These are phyloP conservation scores for Mustelus asterias DNA, from an alignment of 2,113 vertebrate species.

Conservation along the genomic window DNA sequence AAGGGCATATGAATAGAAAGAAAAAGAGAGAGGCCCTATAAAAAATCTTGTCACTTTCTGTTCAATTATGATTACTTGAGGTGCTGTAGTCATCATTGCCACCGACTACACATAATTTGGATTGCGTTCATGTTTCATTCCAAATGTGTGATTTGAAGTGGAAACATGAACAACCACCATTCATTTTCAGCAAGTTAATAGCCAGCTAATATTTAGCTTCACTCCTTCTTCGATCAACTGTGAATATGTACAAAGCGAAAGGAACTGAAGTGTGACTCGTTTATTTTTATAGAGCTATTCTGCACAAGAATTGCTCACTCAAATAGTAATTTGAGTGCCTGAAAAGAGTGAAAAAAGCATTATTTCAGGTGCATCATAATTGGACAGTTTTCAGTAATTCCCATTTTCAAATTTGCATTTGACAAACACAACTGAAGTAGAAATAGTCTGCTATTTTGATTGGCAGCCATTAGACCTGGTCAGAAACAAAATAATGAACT, in stretches of 20 bases:
- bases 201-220: background rate
- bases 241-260: background rate
- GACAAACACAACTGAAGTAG: background rate
- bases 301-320: background rate
- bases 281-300: background rate
- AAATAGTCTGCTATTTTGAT: background rate
- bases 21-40: background rate
- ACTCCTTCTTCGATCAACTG: background rate
- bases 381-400: background rate
- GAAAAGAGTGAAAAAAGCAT: background rate
- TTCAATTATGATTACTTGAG: background rate
- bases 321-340: background rate
- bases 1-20: background rate
- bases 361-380: background rate
- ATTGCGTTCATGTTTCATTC: background rate
- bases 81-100: background rate
- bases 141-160: background rate
- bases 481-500: background rate
- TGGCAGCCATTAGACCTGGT: background rate
- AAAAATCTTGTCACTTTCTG: background rate
- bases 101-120: background rate
- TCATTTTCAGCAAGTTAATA: background rate
- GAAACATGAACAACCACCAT: background rate
- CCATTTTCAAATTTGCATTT: conserved; percentile 1
- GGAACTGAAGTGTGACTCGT: background rate